Base-by-base conservation (phyloP, 2,797 vertebrate genomes). In the Spheniscus humboldti region DNA sequence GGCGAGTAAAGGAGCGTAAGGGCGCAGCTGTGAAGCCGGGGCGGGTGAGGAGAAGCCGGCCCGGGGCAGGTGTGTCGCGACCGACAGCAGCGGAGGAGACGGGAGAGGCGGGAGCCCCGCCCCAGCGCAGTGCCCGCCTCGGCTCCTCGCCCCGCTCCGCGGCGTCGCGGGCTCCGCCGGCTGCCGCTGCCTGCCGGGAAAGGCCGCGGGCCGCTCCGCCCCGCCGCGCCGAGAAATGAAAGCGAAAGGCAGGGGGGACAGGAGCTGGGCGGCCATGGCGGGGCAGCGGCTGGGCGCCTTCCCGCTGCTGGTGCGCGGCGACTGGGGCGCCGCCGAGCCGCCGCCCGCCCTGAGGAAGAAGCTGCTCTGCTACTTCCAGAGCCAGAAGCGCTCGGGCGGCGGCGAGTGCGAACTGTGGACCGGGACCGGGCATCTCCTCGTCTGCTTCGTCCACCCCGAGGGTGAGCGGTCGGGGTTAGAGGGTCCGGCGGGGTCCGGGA, bases 341-440 rank as follows among this genome's bases (percentile, higher is more conserved):
- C 85, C 95, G 7, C 57, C 87, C 68, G n/a, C 66, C 10, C 53
- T 98, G 66, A 74, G 19, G 55, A 97, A 85, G 73, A 98, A 98
- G 87, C 89, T 98, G 63, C 98, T 97, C 52, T 27, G 97, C 88
- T 98, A 98, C 86, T 98, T 98, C 95, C 97, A 98, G 97, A 98
- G 98, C 87, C 77, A 24, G 45, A 97, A 84, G 88, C 96, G 76
- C n/a, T 98, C 98, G 4, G 97, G 98, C 11, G 98, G 98, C 43
- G 98, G 98, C 9, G 98, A 98, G 86, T 98, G 98, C 47, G 90
- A 97, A 64, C 89, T 98, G 57, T 69, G 12, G 24, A 10, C 3
- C 30, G 69, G 39, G 2, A 5, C 37, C 1, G 95, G 94, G 9
- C 39, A 55, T 10, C 60, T 98, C 56, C 62, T 94, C 13, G 75